phyloP scores from a whole-genome alignment of 2,888 invertebrate genomes.

The Drosophila dives region DNA sequence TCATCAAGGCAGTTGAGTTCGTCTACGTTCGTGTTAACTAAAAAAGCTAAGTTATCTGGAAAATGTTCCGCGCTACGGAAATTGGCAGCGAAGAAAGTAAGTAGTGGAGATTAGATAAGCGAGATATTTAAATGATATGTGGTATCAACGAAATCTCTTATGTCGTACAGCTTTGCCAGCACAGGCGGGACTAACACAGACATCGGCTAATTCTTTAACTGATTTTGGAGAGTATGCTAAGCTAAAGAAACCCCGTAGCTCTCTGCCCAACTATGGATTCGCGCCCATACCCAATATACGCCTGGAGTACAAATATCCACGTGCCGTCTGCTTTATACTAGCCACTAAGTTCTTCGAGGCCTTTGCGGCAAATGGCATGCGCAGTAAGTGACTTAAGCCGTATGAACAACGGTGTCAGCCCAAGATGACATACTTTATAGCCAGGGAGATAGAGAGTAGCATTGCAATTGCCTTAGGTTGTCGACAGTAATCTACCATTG shows the following conservation, averaged over 20 bases:
- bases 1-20: conserved; percentile 23
- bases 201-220: conserved; percentile 15
- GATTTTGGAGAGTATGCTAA: conserved; percentile 38
- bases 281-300: conserved; percentile 63
- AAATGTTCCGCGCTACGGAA: conserved; percentile 80
- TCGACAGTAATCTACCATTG: conserved; percentile 58
- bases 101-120: conserved; percentile 58
- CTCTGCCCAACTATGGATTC: conserved; percentile 73
- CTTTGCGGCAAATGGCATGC: conserved; percentile 84
- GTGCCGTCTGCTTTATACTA: conserved; percentile 83
- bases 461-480: conserved; percentile 25
- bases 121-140: conserved; percentile 3
- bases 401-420: not conserved
- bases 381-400: conserved; percentile 79
- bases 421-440: conserved; percentile 20
- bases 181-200: conserved; percentile 66
- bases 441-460: not conserved
- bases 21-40: conserved; percentile 9
- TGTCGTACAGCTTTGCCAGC: conserved; percentile 71
- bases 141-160: not conserved
- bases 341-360: conserved; percentile 84
- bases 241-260: conserved; percentile 46
- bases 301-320: conserved; percentile 80
- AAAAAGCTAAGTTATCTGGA: conserved; percentile 30
- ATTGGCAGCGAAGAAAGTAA: conserved; percentile 83